A percentile compares a stretch with the other conserved stretches of the same genome.
phyloP scores from a whole-genome alignment of 2,113 vertebrate genomes.

The Ceuthmochares aereus region DNA sequence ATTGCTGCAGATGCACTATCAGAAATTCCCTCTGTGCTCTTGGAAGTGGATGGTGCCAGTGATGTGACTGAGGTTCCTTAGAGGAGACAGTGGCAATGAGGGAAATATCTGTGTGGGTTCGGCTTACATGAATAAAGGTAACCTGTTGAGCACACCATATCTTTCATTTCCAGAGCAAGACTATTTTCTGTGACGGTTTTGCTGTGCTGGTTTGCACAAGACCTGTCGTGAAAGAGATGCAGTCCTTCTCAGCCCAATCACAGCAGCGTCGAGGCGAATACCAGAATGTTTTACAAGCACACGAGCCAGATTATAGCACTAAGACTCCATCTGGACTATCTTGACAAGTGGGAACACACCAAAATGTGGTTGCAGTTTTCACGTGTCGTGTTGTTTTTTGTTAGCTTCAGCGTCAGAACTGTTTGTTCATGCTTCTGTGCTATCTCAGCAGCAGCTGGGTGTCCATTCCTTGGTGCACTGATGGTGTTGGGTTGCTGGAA shows the following conservation, averaged over 20 bases:
- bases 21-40: conserved; percentile 25
- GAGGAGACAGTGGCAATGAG: neutral
- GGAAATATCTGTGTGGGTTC: neutral
- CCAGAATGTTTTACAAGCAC: neutral
- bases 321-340: conserved; percentile 38
- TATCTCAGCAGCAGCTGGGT: neutral
- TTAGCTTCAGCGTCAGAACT: neutral
- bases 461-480: neutral
- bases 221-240: neutral
- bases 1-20: neutral
- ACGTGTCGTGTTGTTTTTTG: neutral
- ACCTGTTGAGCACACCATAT: neutral
- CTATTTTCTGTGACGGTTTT: neutral
- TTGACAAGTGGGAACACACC: conserved; percentile 24
- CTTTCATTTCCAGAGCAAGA: neutral
- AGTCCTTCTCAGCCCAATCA: neutral
- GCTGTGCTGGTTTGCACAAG: neutral
- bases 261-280: neutral
- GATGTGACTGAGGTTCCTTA: neutral
- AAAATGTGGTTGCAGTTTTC: neutral
- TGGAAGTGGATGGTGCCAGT: neutral
- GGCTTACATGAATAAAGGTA: neutral
- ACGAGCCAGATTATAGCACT: neutral
- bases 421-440: neutral
- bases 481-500: neutral